These are phyloP conservation scores for Lysandra coridon DNA, from an alignment of 2,888 invertebrate genomes.

Conservation along the genomic window DNA sequence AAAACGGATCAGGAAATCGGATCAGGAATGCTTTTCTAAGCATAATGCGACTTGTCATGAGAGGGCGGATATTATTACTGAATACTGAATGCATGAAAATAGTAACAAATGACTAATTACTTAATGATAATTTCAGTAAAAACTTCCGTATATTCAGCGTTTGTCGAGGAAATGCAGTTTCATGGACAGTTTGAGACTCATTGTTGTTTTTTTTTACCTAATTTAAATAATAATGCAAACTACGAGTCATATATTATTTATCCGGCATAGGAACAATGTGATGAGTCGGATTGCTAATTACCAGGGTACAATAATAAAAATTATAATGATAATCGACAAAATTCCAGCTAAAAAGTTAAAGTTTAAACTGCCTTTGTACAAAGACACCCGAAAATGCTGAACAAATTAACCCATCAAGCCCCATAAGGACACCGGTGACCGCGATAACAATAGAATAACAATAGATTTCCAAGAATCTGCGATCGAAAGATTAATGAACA, in stretches of 20 bases:
- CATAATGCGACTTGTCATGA: too few species aligned
- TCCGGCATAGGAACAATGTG: constrained; percentile 6
- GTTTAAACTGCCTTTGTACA: background rate
- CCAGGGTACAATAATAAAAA: background rate
- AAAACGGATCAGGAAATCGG: too few species aligned
- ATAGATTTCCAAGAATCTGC: too few species aligned
- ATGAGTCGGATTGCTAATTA: background rate
- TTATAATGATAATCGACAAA: background rate
- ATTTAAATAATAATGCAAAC: constrained; percentile 26
- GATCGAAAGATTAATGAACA: background rate
- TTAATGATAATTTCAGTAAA: constrained; percentile 16
- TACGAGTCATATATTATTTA: constrained; percentile 6
- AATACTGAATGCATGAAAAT: background rate
- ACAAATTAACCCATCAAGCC: background rate
- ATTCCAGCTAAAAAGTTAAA: background rate
- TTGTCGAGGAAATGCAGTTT: constrained; percentile 29
- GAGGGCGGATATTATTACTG: too few species aligned
- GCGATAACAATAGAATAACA: too few species aligned
- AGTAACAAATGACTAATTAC: background rate
- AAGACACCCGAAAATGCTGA: background rate
- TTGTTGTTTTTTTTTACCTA: constrained; percentile 27
- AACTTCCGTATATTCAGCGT: constrained; percentile 19
- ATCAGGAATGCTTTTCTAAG: too few species aligned
- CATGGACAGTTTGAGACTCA: constrained; percentile 20
- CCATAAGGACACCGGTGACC: too few species aligned